Evolutionary conservation across 2,888 invertebrate genomes (phyloP).

Genomic region (Pterobdella sp.): DNA sequence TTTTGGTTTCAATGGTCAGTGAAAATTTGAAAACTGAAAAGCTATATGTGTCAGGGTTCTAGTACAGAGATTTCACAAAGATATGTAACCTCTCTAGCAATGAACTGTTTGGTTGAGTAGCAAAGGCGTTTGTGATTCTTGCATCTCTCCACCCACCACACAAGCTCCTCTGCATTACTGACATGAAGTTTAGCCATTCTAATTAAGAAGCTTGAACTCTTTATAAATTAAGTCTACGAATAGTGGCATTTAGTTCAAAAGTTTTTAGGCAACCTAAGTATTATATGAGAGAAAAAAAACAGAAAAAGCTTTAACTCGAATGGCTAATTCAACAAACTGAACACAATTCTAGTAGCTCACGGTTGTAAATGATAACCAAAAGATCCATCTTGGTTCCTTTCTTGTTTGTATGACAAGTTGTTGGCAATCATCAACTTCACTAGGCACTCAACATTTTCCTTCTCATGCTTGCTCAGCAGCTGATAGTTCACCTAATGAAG

Average conservation of each 20-base stretch:
- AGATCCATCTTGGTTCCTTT: constrained; percentile 67
- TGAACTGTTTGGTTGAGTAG: constrained; percentile 68
- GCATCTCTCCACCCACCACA: constrained; percentile 52
- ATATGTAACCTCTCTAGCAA: constrained; percentile 62
- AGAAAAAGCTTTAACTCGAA: not conserved
- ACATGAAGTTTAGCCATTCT: no score
- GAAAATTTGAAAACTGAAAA: no score
- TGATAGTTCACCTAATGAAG: constrained; percentile 60
- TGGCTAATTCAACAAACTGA: not conserved
- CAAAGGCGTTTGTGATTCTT: constrained; percentile 54
- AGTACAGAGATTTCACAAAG: not conserved
- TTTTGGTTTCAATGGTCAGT: no score
- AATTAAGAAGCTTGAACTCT: no score
- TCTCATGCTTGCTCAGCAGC: constrained; percentile 68
- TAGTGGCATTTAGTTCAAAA: no score
- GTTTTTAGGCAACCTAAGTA: no score
- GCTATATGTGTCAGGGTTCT: not conserved
- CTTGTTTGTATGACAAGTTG: constrained; percentile 75
- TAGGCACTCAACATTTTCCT: constrained; percentile 62
- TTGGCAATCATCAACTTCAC: constrained; percentile 80
- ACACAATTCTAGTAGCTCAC: constrained; percentile 51
- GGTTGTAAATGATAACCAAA: constrained; percentile 70
- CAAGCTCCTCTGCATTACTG: constrained; percentile 64
- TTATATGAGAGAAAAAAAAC: no score
- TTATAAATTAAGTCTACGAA: no score